phyloP scores from a whole-genome alignment of 2,113 vertebrate genomes.

The Prunella himalayana region DNA sequence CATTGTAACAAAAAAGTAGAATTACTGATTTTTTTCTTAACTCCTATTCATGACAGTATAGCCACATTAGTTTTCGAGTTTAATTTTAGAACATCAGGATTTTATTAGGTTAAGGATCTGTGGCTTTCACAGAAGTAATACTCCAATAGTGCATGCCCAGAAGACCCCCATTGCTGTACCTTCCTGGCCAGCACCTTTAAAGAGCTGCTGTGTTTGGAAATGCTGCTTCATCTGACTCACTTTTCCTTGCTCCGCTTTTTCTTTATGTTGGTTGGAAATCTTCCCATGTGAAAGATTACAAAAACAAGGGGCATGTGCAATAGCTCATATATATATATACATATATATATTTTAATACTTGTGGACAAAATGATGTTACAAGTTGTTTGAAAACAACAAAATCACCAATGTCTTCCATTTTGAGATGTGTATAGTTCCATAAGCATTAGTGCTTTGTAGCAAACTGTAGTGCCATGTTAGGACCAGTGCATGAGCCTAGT shows the following conservation, averaged over 20 bases:
- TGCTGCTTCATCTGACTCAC: conserved; percentile 11
- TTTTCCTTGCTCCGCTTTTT: conserved; percentile 22
- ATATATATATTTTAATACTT: conserved; percentile 97
- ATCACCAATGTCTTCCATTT: conserved; percentile 99
- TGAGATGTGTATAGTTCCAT: conserved; percentile 99
- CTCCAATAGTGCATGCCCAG: neutral
- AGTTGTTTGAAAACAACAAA: conserved; percentile 99
- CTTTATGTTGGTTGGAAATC: conserved; percentile 53
- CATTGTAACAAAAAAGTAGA: neutral
- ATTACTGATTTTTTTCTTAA: neutral
- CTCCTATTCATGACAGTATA: neutral
- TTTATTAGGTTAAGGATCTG: neutral
- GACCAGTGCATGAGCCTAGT: conserved; percentile 95
- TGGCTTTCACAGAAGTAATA: neutral
- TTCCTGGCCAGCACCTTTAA: neutral
- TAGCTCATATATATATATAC: conserved; percentile 76
- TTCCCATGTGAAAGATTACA: conserved; percentile 64
- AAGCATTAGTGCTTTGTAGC: conserved; percentile 93
- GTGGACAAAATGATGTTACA: conserved; percentile 94
- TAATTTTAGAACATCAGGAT: neutral
- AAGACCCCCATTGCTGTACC: neutral
- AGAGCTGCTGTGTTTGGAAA: conserved; percentile 37
- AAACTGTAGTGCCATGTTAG: conserved; percentile 89
- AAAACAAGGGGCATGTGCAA: conserved; percentile 88
- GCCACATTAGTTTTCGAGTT: neutral